These are phyloP conservation scores for Lysandra bellargus DNA, from an alignment of 2,888 invertebrate genomes.

Conservation along the genomic window DNA sequence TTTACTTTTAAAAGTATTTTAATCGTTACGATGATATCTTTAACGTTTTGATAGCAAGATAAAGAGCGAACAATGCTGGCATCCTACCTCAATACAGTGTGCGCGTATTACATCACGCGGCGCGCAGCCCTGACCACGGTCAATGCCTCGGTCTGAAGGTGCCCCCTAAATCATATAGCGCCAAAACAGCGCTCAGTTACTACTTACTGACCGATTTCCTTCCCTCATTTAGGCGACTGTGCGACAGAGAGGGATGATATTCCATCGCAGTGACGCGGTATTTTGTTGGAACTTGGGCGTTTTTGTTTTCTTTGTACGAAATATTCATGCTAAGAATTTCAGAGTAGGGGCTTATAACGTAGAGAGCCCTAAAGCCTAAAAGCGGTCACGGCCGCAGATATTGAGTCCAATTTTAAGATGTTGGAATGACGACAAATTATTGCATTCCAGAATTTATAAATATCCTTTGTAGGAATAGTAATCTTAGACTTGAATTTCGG, in stretches of 20 bases:
- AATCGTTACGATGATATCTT: not conserved
- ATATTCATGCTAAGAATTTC: not conserved
- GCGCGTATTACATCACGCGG: conserved; percentile 46
- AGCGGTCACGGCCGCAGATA: not conserved
- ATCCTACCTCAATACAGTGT: conserved; percentile 47
- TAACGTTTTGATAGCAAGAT: not conserved
- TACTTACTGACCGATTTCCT: conserved; percentile 34
- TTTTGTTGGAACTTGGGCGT: not conserved
- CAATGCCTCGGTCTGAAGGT: conserved; percentile 75
- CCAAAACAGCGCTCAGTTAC: conserved; percentile 36
- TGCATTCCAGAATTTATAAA: too few relatives aligned
- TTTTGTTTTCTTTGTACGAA: not conserved
- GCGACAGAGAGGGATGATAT: not conserved
- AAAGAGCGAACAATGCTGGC: conserved; percentile 14
- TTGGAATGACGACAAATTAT: too few relatives aligned
- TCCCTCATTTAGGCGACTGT: conserved; percentile 14
- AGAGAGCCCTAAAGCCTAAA: not conserved
- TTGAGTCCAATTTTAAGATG: not conserved
- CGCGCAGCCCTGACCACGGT: conserved; percentile 75
- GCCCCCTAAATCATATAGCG: conserved; percentile 51
- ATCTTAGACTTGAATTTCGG: not conserved
- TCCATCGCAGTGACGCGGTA: not conserved
- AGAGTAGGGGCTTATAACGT: not conserved
- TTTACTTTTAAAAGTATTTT: not conserved
- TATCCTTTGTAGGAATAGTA: too few relatives aligned